Percentiles rank a stretch among this genome's conserved stretches.
Evolutionary conservation across 2,113 vertebrate species (phyloP).

Genomic region (Leucopsar rothschildi): DNA sequence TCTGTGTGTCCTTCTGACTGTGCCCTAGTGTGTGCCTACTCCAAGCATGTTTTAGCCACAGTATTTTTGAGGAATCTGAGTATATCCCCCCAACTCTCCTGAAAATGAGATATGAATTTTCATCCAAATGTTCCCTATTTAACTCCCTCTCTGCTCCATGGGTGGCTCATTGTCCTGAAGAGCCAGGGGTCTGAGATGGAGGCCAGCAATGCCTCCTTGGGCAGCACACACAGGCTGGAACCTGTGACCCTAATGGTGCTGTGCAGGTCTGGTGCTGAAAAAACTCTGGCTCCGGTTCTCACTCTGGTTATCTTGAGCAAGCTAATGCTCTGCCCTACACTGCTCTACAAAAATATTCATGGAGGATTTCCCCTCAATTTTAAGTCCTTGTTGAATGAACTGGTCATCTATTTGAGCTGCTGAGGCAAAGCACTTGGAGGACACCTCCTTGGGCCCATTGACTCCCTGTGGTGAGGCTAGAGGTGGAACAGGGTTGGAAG

Average conservation of each 20-base stretch:
- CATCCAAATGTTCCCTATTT: neutral
- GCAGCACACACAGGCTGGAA: neutral
- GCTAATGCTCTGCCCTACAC: neutral
- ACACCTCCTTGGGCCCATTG: neutral
- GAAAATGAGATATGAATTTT: neutral
- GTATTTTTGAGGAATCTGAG: neutral
- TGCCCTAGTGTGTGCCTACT: neutral
- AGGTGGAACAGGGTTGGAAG: neutral
- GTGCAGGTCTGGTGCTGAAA: neutral
- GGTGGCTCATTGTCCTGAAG: neutral
- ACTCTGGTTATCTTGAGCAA: neutral
- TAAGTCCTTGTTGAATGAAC: neutral
- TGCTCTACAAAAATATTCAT: neutral
- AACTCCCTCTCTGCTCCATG: neutral
- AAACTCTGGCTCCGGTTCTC: neutral
- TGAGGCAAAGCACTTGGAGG: neutral
- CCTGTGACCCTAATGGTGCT: neutral
- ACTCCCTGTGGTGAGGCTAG: neutral
- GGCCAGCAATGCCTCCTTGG: neutral
- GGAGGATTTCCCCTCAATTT: neutral
- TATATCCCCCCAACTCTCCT: neutral
- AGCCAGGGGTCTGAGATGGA: neutral
- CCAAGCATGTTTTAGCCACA: neutral
- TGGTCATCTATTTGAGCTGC: neutral
- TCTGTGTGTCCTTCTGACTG: neutral